Conservation (phyloP, 2,113 vertebrate genomes). For the Oostethus manadensis region DNA sequence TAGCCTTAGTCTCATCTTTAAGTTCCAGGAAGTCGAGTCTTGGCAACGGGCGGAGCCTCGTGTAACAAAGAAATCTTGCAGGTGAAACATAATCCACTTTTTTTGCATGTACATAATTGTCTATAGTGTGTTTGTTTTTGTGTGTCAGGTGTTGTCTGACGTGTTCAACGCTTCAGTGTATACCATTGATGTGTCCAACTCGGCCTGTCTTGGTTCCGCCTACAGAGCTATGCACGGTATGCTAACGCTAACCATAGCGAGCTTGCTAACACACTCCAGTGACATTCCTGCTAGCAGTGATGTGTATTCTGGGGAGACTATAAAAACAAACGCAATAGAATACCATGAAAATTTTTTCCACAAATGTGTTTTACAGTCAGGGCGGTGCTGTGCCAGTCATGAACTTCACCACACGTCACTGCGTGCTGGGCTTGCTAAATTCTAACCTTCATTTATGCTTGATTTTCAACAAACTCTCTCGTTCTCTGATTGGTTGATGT, state of each 20-base stretch:
- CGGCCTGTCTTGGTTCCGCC: constrained; percentile 87
- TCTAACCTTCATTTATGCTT: no score
- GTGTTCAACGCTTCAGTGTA: constrained; percentile 87
- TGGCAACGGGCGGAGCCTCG: constrained; percentile 93
- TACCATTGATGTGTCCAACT: constrained; percentile 83
- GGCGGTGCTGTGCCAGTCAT: neutral
- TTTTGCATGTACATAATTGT: neutral
- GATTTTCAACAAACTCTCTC: no score
- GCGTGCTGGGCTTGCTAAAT: no score
- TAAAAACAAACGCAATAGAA: no score
- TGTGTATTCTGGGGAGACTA: no score
- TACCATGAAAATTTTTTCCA: no score
- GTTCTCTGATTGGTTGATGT: neutral
- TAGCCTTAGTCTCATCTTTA: constrained; percentile 20
- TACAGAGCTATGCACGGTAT: constrained; percentile 89
- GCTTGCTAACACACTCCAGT: neutral
- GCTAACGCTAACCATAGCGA: neutral
- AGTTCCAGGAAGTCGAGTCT: constrained; percentile 83
- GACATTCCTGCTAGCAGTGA: neutral
- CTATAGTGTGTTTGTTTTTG: neutral
- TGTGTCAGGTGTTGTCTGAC: constrained; percentile 84
- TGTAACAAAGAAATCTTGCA: constrained; percentile 84
- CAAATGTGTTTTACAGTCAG: neutral
- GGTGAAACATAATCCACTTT: constrained; percentile 52
- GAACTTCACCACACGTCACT: no score